Conservation (phyloP, 2,113 vertebrate species). For the Prunella himalayana region DNA sequence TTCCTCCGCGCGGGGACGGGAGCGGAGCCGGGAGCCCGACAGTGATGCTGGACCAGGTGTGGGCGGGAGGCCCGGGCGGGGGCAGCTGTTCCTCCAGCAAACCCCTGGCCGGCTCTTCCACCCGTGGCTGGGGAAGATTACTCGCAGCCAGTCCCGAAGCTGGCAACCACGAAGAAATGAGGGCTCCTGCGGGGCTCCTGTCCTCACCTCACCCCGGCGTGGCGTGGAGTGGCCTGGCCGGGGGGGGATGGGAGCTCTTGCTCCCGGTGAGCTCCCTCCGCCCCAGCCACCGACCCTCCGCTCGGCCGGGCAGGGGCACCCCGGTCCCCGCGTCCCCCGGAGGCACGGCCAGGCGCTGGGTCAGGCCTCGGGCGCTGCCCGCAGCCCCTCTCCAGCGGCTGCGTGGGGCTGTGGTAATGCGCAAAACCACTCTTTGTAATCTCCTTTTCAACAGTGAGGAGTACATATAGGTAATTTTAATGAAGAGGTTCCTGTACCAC, state of each 20-base stretch:
- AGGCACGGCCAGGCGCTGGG: background rate
- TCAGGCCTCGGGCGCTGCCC: background rate
- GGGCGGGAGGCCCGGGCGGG: too few relatives aligned
- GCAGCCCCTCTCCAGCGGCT: background rate
- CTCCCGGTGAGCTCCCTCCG: background rate
- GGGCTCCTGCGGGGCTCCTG: background rate
- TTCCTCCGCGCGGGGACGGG: too few relatives aligned
- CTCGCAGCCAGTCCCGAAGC: background rate
- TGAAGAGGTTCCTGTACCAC: conserved; percentile 84
- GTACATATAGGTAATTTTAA: conserved; percentile 81
- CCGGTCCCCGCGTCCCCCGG: background rate
- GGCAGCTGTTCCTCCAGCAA: background rate
- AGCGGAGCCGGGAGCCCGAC: background rate
- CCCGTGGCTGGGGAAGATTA: background rate
- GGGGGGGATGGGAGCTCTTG: background rate
- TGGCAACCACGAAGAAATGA: background rate
- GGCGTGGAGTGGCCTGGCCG: background rate
- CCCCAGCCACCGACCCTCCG: background rate
- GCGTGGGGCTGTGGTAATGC: background rate
- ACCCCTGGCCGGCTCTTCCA: background rate
- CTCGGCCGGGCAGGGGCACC: background rate
- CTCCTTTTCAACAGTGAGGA: conserved; percentile 65
- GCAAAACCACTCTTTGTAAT: conserved; percentile 42
- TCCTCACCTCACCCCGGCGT: background rate
- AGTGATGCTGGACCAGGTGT: background rate